Percentiles rank a stretch among this genome's conserved stretches.
These are phyloP conservation scores for Laterallus jamaicensis DNA, from an alignment of 2,113 vertebrate species.

Conservation along the genomic window DNA sequence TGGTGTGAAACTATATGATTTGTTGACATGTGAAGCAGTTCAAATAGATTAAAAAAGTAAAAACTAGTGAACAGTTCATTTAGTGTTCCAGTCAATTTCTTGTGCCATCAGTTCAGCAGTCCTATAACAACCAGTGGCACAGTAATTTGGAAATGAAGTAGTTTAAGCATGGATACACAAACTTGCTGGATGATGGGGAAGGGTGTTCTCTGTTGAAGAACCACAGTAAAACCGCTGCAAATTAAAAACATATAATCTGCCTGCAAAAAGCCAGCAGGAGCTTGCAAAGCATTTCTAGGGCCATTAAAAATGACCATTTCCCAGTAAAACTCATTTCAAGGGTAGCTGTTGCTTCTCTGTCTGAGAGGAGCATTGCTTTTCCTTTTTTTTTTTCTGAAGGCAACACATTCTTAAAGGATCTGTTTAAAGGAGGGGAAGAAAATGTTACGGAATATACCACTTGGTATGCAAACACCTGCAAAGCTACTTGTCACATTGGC, in stretches of 20 bases:
- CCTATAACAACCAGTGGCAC: neutral
- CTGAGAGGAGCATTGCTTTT: neutral
- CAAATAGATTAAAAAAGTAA: neutral
- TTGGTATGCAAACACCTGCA: neutral
- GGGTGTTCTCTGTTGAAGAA: neutral
- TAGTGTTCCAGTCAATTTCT: neutral
- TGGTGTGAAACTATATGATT: neutral
- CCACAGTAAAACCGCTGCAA: neutral
- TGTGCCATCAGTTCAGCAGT: neutral
- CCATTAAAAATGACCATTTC: neutral
- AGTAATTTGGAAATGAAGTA: neutral
- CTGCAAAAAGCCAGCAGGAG: neutral
- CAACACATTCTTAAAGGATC: neutral
- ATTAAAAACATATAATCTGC: neutral
- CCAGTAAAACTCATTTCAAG: neutral
- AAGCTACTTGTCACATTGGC: neutral
- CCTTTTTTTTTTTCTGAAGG: neutral
- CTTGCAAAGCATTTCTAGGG: neutral
- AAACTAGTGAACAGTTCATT: neutral
- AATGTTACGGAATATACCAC: neutral
- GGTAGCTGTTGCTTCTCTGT: neutral
- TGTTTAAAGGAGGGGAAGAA: neutral
- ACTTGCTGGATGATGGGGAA: neutral
- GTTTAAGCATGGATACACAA: neutral
- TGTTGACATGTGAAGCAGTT: neutral